Evolutionary conservation across 1,140 invertebrate species (phyloP), one percentile per base, ranked within the genome.

Genomic region (Conus ventricosus): DNA sequence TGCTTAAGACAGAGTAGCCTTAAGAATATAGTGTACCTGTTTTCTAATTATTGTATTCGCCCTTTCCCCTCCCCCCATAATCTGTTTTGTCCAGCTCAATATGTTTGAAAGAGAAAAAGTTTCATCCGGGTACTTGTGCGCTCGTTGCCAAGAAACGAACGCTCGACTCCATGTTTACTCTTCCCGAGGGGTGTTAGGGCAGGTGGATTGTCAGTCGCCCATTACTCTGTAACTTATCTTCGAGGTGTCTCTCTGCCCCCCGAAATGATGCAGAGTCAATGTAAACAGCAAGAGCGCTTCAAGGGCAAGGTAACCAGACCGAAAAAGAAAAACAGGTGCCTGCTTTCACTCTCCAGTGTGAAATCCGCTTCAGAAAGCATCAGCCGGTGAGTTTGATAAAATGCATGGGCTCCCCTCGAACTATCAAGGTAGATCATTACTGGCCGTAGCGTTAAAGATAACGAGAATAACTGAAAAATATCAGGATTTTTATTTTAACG

Each of bases 81-180:
- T 71, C 20, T 71, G 17, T 71, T 71, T 71, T 71, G 15, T 71
- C 20, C 20, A 20, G 6, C 15, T n/a, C 15, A 23, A 71, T 17
- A 2, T 23, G 17, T 23, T 71, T 71, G 17, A 7, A 13, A 71
- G 67, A 6, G 67, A 71, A 7, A 20, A 8, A 6, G 23, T 57
- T 27, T 23, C 75, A 87, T 87, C 85, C 85, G 85, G 85, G 85
- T 7, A 84, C 82, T 27, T 60, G 55, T 15, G 8, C 23, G 51
- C 51, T 75, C 54, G 85, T 87, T 87, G 85, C 85, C 71, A 78
- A 76, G 85, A 57, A 78, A 87, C 85, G 63, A 51, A 87, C 78
- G 87, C 78, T 67, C 78, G 60, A 81, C 75, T 88, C 87, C 87
- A 88, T 88, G 78, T 88, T 88, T 83, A 78, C 87, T 88, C 78